Evolutionary conservation across 2,113 vertebrate species (phyloP).

Genomic region (Paratilapia polleni): DNA sequence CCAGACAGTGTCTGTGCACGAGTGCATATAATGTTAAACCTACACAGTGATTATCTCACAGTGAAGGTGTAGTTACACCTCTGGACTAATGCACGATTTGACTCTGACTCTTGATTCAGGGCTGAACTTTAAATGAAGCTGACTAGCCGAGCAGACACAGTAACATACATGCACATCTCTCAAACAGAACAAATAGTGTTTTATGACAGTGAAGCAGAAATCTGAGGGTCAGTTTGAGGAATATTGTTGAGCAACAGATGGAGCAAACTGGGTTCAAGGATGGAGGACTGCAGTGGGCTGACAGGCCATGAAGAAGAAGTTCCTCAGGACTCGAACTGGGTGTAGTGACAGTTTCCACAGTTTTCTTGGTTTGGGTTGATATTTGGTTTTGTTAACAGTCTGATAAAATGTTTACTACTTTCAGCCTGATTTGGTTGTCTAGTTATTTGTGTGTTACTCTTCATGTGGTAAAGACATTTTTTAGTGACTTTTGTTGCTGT

Average conservation of each 20-base stretch:
- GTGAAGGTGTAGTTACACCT: no score
- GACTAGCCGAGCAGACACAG: no score
- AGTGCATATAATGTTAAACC: no score
- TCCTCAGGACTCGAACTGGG: no score
- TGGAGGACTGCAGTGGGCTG: not conserved
- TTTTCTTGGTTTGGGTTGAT: not conserved
- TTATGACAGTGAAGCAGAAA: not conserved
- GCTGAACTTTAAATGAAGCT: no score
- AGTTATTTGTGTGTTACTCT: not conserved
- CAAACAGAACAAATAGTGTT: not conserved
- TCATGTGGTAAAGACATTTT: not conserved
- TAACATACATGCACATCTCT: accelerated
- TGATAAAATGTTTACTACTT: no score
- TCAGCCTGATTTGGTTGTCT: no score
- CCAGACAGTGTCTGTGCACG: no score
- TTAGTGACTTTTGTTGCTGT: not conserved
- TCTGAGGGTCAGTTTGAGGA: not conserved
- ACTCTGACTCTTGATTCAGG: no score
- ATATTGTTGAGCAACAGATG: not conserved
- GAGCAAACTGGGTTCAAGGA: accelerated
- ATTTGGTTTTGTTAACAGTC: not conserved
- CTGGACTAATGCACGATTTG: no score
- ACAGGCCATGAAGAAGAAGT: not conserved
- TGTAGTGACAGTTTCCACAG: no score
- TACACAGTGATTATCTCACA: no score